A percentile compares a stretch with the other conserved stretches of the same genome.
Evolutionary conservation across 2,888 invertebrate species (phyloP).

Genomic region (Xanthorhoe spadicearia): DNA sequence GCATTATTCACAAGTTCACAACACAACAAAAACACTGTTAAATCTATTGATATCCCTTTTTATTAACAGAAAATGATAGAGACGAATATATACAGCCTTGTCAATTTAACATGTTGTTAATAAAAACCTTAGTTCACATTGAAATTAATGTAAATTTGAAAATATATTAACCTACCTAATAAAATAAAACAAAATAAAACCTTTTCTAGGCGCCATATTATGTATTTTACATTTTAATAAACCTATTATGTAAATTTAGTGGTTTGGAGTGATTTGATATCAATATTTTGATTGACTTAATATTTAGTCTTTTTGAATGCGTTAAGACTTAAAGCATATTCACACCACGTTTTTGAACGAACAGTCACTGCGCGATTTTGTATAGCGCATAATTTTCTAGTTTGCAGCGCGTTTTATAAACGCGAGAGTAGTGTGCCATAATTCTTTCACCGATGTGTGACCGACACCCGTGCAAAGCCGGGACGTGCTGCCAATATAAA

Average conservation of each 20-base stretch:
- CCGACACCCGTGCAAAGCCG: too few relatives aligned
- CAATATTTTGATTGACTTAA: conserved; percentile 30
- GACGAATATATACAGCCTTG: neutral
- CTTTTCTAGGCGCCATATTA: conserved; percentile 3
- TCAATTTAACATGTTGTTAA: neutral
- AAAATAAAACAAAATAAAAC: neutral
- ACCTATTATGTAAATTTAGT: conserved; percentile 23
- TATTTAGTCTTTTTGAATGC: conserved; percentile 36
- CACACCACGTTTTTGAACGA: too few relatives aligned
- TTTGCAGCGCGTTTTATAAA: too few relatives aligned
- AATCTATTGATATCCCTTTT: neutral
- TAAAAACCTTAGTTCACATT: neutral
- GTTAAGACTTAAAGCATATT: conserved; percentile 4
- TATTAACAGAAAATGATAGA: neutral
- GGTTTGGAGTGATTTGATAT: conserved; percentile 11
- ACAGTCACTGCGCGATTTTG: too few relatives aligned
- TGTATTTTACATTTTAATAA: conserved; percentile 14
- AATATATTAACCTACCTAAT: neutral
- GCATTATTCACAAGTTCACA: too few relatives aligned
- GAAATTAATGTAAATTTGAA: neutral
- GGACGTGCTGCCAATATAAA: too few relatives aligned
- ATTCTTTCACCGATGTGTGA: too few relatives aligned
- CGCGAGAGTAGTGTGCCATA: too few relatives aligned
- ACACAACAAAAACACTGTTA: neutral
- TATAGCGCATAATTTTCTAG: too few relatives aligned